These are phyloP conservation scores for Atta colombica DNA, from an alignment of 1,140 invertebrate genomes.

Conservation along the genomic window DNA sequence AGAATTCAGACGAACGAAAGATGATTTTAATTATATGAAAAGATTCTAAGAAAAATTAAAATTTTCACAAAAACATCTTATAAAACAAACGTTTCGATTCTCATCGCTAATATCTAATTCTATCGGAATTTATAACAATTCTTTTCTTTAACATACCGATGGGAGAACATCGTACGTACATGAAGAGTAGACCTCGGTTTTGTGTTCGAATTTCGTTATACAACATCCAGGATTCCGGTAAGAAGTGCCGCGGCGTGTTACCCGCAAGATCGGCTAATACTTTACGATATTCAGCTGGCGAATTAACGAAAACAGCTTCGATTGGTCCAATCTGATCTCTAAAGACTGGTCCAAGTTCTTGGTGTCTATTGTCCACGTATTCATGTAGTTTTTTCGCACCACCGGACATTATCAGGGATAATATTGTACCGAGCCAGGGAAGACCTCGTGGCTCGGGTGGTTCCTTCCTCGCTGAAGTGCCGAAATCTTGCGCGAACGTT, in stretches of 20 bases:
- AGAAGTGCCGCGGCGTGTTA: slow-evolving; percentile 91
- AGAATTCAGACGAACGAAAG: neutral
- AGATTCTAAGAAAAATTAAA: neutral
- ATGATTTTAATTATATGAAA: neutral
- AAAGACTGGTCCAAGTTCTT: slow-evolving; percentile 92
- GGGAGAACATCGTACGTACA: slow-evolving; percentile 87
- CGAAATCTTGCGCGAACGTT: neutral
- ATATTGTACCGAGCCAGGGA: slow-evolving; percentile 82
- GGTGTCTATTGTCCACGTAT: slow-evolving; percentile 91
- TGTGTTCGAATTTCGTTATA: slow-evolving; percentile 92
- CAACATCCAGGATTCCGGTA: slow-evolving; percentile 93
- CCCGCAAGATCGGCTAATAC: slow-evolving; percentile 92
- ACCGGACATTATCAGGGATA: slow-evolving; percentile 80
- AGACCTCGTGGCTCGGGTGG: slow-evolving; percentile 83
- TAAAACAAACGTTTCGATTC: neutral
- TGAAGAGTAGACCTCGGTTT: slow-evolving; percentile 94
- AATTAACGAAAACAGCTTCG: slow-evolving; percentile 91
- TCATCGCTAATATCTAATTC: slow-evolving; percentile 4
- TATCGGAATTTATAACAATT: neutral
- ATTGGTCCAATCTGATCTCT: slow-evolving; percentile 90
- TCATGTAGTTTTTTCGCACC: slow-evolving; percentile 88
- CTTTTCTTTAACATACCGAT: neutral
- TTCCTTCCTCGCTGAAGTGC: neutral
- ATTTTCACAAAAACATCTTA: neutral
- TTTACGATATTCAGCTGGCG: slow-evolving; percentile 89